Conservation (phyloP, 2,888 invertebrate species). For the Lasioglossum zephyrum region DNA sequence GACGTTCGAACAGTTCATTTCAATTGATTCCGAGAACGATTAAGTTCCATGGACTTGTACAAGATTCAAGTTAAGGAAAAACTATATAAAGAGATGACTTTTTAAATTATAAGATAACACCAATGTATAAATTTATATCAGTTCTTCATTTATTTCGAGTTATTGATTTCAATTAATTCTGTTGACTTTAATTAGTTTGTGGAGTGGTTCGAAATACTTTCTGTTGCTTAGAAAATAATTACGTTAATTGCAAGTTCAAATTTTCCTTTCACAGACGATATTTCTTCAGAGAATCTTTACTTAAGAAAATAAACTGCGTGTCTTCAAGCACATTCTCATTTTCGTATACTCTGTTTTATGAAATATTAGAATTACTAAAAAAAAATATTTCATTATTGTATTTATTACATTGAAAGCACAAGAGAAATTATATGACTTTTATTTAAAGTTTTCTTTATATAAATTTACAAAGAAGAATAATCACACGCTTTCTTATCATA, state of each 20-base stretch:
- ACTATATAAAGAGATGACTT: background rate
- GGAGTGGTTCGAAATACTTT: background rate
- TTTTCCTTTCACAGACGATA: background rate
- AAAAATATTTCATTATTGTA: background rate
- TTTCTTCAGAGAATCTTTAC: background rate
- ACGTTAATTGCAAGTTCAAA: background rate
- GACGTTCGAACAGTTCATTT: conserved; percentile 17
- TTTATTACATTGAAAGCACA: background rate
- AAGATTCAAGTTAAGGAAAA: background rate
- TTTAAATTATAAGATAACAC: background rate
- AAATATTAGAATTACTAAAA: background rate
- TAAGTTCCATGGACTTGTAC: background rate
- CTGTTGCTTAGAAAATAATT: background rate
- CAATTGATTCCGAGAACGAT: conserved; percentile 26
- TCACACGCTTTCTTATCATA: background rate
- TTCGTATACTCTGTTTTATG: background rate
- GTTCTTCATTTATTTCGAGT: background rate
- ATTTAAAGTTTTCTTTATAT: background rate
- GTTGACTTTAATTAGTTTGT: background rate
- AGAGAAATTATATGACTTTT: background rate
- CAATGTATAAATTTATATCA: background rate
- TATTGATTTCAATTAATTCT: background rate
- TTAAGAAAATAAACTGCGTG: background rate
- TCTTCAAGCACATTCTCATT: background rate
- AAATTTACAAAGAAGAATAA: background rate